Evolutionary conservation across 2,113 vertebrate genomes (phyloP).

Genomic region (Myiozetetes cayanensis): DNA sequence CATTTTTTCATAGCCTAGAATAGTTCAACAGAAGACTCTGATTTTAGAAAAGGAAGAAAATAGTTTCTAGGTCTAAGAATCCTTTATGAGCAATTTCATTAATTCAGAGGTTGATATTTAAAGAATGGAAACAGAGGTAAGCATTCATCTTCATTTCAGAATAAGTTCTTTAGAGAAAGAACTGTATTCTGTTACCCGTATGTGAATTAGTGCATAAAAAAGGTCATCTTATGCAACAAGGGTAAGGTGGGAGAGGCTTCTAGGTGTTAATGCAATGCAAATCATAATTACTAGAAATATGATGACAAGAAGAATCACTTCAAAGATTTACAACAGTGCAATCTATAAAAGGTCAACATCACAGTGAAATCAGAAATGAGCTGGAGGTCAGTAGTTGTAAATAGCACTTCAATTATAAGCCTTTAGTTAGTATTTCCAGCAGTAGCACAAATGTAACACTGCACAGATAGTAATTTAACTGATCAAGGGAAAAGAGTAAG

Average conservation of each 20-base stretch:
- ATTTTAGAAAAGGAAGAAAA: background rate
- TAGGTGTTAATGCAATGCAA: slow-evolving; percentile 52
- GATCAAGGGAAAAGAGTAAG: slow-evolving; percentile 59
- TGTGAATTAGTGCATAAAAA: slow-evolving; percentile 24
- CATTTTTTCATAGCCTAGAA: background rate
- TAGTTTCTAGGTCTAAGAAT: background rate
- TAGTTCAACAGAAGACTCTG: background rate
- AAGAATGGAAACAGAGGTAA: background rate
- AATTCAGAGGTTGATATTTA: background rate
- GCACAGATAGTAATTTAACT: slow-evolving; percentile 67
- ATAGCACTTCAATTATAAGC: slow-evolving; percentile 54
- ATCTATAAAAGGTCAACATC: slow-evolving; percentile 55
- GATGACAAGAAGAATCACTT: slow-evolving; percentile 50
- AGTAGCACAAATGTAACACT: slow-evolving; percentile 42
- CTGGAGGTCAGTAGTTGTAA: slow-evolving; percentile 49
- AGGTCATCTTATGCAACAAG: slow-evolving; percentile 39
- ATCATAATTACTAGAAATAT: slow-evolving; percentile 56
- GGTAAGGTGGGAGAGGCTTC: slow-evolving; percentile 11
- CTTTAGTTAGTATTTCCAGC: slow-evolving; percentile 46
- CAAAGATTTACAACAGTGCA: slow-evolving; percentile 42
- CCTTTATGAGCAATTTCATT: background rate
- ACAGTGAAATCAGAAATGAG: slow-evolving; percentile 31
- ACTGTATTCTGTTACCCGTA: background rate
- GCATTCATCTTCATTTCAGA: background rate
- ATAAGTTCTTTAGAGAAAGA: background rate